phyloP scores from a whole-genome alignment of 2,888 invertebrate genomes.

The Clanis bilineata region DNA sequence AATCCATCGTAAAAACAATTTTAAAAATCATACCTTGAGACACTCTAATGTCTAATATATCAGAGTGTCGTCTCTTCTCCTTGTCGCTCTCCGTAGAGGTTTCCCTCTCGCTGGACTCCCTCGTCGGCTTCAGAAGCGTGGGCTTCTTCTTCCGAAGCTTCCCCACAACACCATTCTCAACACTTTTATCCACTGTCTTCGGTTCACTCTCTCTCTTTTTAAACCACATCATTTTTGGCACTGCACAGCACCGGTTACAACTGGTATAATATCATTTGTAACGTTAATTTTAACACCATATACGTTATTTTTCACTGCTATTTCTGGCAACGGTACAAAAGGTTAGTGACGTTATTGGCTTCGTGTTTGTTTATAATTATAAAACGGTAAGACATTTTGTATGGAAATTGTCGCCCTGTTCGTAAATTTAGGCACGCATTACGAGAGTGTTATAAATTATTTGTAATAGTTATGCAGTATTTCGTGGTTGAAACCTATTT shows the following conservation, averaged over 20 bases:
- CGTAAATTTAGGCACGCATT: background rate
- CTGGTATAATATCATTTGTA: conserved; percentile 26
- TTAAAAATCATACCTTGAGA: conserved; percentile 61
- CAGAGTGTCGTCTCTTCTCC: conserved; percentile 71
- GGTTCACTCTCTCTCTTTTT: conserved; percentile 57
- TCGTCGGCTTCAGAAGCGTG: conserved; percentile 61
- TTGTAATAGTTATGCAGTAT: background rate
- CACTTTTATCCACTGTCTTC: conserved; percentile 61
- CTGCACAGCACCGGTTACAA: conserved; percentile 31
- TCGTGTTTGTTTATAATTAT: background rate
- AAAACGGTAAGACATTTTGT: background rate
- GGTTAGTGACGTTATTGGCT: conserved; percentile 5
- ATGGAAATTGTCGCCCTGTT: conserved; percentile 4
- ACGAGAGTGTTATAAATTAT: background rate
- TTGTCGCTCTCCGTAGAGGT: conserved; percentile 76
- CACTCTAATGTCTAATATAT: conserved; percentile 72
- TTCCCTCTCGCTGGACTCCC: conserved; percentile 74
- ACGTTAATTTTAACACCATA: conserved; percentile 2
- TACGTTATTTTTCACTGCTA: conserved; percentile 5
- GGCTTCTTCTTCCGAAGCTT: conserved; percentile 71
- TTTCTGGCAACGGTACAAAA: background rate
- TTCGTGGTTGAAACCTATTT: background rate
- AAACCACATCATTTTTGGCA: conserved; percentile 72
- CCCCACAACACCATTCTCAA: conserved; percentile 63
- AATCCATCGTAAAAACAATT: conserved; percentile 23